phyloP scores from a whole-genome alignment of 2,888 invertebrate species.

The Drosophila neonasuta region DNA sequence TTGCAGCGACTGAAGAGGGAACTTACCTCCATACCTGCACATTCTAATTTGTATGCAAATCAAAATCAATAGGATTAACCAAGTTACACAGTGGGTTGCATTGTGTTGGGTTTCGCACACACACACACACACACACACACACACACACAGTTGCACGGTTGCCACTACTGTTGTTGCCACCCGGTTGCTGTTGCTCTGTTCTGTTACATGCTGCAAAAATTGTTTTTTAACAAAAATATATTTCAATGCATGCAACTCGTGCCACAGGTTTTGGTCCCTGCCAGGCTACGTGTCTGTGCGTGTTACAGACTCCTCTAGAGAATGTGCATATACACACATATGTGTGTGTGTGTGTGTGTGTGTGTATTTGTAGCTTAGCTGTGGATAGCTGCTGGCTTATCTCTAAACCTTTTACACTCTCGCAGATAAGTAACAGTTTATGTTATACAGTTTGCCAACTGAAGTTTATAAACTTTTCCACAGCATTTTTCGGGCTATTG shows the following conservation, averaged over 20 bases:
- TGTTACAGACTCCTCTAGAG: not conserved
- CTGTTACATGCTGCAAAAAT: slow-evolving; percentile 47
- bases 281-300: slow-evolving; percentile 10
- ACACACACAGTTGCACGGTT: slow-evolving; percentile 8
- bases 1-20: slow-evolving; percentile 21
- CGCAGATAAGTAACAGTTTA: slow-evolving; percentile 62
- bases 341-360: slow-evolving; percentile 18
- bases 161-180: slow-evolving; percentile 1
- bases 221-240: slow-evolving; percentile 66
- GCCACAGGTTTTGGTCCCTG: slow-evolving; percentile 13
- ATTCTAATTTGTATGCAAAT: slow-evolving; percentile 76
- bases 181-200: slow-evolving; percentile 7
- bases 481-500: slow-evolving; percentile 18
- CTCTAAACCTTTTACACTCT: slow-evolving; percentile 64
- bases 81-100: slow-evolving; percentile 60
- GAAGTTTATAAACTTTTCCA: slow-evolving; percentile 30
- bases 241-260: slow-evolving; percentile 45
- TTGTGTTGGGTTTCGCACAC: slow-evolving; percentile 29
- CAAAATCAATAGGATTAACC: slow-evolving; percentile 79
- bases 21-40: slow-evolving; percentile 36
- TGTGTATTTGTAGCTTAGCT: slow-evolving; percentile 50
- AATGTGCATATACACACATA: slow-evolving; percentile 8
- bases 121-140: slow-evolving; percentile 2
- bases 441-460: slow-evolving; percentile 32
- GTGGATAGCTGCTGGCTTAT: slow-evolving; percentile 64